Evolutionary conservation across 2,888 invertebrate species (phyloP), one percentile per base, ranked within the genome.

Genomic region (Xylophagus ater): DNA sequence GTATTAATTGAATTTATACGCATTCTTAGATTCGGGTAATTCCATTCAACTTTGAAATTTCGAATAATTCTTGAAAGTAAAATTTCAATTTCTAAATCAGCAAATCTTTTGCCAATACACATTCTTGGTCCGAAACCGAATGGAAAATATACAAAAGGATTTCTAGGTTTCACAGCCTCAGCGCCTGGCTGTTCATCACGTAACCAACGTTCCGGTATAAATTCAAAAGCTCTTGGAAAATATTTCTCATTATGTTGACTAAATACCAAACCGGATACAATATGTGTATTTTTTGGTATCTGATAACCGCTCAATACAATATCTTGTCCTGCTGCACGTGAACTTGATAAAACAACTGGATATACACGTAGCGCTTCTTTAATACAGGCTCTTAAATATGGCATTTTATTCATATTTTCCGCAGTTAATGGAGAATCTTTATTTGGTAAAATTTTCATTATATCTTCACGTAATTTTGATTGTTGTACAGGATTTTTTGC

Each of bases 181-280:
- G 50, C n/a, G n/a, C n/a, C n/a, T n/a, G n/a, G n/a, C n/a, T n/a
- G n/a, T n/a, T 49, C 47, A 0, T 40, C 13, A 28, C 68, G 69
- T 8, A 71, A 48, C 87, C 87, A 89, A 29, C 89, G 65, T 55
- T 87, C 85, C 0, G 88, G 87, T 29, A 77, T 56, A 53, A 74
- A 88, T 40, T 75, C 68, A 0, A 66, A 53, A 5, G 80, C 66
- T n/a, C 69, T 63, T 1, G 73, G 67, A 51, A 77, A 84, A 48
- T 81, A 73, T 37, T 73, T 62, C 10, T 78, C 77, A 52, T 71
- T 70, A 47, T 73, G 66, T 9, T 57, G 51, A 8, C 60, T 72
- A 12, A 74, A 70, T 53, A 78, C 74, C 47, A 82, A 79, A 43
- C 80, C 81, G 55, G 86, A 78, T 29, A 86, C 68, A 0, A 86